phyloP scores from a whole-genome alignment of 2,888 invertebrate species.

The Rhagophthalmus giganteus region DNA sequence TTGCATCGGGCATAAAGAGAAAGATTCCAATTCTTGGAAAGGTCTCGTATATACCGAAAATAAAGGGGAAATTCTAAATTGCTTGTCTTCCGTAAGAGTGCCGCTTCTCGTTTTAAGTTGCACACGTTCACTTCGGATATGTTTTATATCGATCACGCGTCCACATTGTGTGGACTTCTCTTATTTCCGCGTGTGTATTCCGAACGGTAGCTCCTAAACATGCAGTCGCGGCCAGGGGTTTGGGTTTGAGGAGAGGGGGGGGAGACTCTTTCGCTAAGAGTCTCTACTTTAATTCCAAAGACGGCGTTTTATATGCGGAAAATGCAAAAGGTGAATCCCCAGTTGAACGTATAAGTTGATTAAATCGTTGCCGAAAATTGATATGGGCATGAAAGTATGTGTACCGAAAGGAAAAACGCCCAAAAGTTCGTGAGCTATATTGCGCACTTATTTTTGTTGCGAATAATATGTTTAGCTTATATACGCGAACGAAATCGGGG shows the following conservation, averaged over 20 bases:
- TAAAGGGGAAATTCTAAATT: conserved; percentile 37
- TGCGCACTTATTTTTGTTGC: not conserved
- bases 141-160: conserved; percentile 16
- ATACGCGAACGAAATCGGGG: too few relatives aligned
- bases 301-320: not conserved
- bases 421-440: not conserved
- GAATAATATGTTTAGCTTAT: too few relatives aligned
- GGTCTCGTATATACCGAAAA: conserved; percentile 28
- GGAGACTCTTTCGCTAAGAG: not conserved
- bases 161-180: conserved; percentile 2
- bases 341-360: not conserved
- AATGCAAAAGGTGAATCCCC: not conserved
- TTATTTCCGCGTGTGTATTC: conserved; percentile 5
- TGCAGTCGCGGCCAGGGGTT: too few relatives aligned
- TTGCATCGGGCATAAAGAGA: conserved; percentile 32
- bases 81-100: conserved; percentile 28
- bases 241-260: not conserved
- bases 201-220: not conserved
- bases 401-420: not conserved
- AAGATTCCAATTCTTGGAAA: conserved; percentile 32
- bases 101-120: conserved; percentile 15
- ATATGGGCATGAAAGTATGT: not conserved
- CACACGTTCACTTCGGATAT: conserved; percentile 10
- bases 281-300: not conserved
- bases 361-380: not conserved